These are phyloP conservation scores for Chelmon rostratus DNA, from an alignment of 2,797 vertebrate species.

Conservation along the genomic window DNA sequence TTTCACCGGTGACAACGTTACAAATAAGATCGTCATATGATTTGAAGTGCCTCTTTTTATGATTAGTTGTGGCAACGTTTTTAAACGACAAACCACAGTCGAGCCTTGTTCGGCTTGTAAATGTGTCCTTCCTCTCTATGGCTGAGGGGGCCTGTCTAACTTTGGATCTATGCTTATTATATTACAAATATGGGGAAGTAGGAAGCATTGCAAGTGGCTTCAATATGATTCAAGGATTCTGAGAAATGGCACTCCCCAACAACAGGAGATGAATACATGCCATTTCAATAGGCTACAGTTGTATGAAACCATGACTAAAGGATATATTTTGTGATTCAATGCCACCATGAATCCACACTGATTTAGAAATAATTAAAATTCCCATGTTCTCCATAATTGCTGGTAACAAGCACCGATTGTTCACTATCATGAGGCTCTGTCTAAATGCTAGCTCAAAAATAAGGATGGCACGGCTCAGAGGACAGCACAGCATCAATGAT, in stretches of 20 bases:
- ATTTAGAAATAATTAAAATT: not conserved
- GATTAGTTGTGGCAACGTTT: constrained; percentile 10
- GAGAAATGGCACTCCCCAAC: constrained; percentile 58
- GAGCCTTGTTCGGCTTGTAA: constrained; percentile 21
- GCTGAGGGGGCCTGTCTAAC: constrained; percentile 3
- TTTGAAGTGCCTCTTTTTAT: not conserved
- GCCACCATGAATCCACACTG: not conserved
- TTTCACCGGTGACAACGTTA: not conserved
- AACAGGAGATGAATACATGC: constrained; percentile 49
- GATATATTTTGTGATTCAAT: constrained; percentile 24
- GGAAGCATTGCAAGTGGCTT: constrained; percentile 42
- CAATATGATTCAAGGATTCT: constrained; percentile 58
- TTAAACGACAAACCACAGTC: constrained; percentile 25
- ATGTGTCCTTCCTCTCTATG: constrained; percentile 12
- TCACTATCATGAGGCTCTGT: not conserved
- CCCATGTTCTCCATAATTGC: not conserved
- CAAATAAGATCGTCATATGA: constrained; percentile 2
- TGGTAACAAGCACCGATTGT: constrained; percentile 1
- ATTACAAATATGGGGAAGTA: constrained; percentile 38
- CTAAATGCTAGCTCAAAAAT: constrained; percentile 17
- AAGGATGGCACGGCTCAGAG: constrained; percentile 29
- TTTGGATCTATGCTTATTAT: constrained; percentile 24
- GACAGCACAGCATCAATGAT: constrained; percentile 53
- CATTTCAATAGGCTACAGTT: constrained; percentile 39
- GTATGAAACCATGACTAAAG: constrained; percentile 24